Percentiles rank a stretch among this genome's conserved stretches.
Conservation (phyloP, 2,113 vertebrate genomes). For the Origma solitaria region DNA sequence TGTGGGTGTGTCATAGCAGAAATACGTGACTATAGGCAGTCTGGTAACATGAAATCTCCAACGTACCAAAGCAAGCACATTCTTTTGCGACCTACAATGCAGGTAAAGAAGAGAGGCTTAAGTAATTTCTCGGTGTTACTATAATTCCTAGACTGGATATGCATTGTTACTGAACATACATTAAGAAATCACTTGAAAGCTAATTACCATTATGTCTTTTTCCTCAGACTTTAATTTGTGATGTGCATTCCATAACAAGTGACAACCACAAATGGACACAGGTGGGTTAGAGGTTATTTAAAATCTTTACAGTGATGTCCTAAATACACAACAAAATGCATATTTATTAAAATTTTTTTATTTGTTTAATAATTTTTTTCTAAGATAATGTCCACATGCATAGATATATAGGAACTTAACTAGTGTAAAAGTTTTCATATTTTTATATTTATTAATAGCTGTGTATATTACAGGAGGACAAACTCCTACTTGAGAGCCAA, state of each 20-base stretch:
- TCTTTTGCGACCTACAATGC: constrained; percentile 95
- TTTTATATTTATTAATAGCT: background rate
- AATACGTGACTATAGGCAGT: constrained; percentile 95
- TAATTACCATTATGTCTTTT: background rate
- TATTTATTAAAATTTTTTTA: background rate
- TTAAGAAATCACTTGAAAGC: background rate
- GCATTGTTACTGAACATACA: background rate
- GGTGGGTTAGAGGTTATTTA: constrained; percentile 69
- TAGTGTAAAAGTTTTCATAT: background rate
- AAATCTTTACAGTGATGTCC: background rate
- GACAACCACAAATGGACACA: constrained; percentile 99
- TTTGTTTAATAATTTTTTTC: background rate
- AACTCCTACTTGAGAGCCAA: constrained; percentile 94
- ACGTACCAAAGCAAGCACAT: constrained; percentile 92
- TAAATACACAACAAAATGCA: background rate
- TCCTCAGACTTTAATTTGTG: constrained; percentile 92
- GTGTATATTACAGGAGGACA: constrained; percentile 85
- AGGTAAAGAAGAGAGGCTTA: constrained; percentile 73
- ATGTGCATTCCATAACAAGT: constrained; percentile 96
- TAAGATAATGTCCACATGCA: accelerated
- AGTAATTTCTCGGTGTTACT: background rate
- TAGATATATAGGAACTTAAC: background rate
- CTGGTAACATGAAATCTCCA: constrained; percentile 89
- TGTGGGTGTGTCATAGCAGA: constrained; percentile 97
- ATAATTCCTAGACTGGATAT: background rate